Conservation (phyloP, 2,888 invertebrate species). For the Rhamphomyia laevipes region DNA sequence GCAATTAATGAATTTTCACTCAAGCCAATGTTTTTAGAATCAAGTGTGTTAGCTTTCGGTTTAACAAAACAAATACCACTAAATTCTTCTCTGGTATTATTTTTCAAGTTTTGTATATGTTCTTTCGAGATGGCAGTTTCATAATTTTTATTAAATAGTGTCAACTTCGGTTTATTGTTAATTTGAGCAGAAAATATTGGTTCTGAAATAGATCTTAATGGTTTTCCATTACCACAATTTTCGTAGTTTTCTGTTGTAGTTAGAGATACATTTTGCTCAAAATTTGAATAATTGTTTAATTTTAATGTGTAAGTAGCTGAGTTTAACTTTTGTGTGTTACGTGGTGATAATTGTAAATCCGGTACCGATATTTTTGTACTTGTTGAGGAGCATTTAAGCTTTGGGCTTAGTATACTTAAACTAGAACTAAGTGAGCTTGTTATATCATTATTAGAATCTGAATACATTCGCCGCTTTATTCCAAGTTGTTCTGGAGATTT, state of each 20-base stretch:
- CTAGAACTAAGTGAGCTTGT: slow-evolving; percentile 35
- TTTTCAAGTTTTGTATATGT: background rate
- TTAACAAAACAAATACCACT: slow-evolving; percentile 32
- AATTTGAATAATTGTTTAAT: background rate
- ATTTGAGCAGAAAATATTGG: background rate
- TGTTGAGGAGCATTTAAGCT: slow-evolving; percentile 6
- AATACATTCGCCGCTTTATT: slow-evolving; percentile 28
- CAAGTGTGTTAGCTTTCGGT: slow-evolving; percentile 26
- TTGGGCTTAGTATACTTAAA: slow-evolving; percentile 16
- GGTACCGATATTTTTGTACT: too few relatives aligned
- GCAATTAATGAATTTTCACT: slow-evolving; percentile 24
- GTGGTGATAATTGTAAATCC: too few relatives aligned
- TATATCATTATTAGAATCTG: slow-evolving; percentile 32
- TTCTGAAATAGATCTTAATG: background rate
- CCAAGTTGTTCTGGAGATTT: slow-evolving; percentile 27
- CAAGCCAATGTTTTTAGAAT: slow-evolving; percentile 8
- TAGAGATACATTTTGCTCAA: background rate
- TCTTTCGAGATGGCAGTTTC: slow-evolving; percentile 10
- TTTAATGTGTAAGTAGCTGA: too few relatives aligned
- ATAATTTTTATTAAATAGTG: slow-evolving; percentile 29
- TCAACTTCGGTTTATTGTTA: slow-evolving; percentile 25
- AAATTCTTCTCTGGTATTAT: slow-evolving; percentile 17
- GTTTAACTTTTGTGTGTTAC: too few relatives aligned
- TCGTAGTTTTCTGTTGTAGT: background rate
- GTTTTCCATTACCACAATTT: background rate